Evolutionary conservation across 92 coral and sea anemone species (phyloP).

Genomic region (Paragorgia papillata): DNA sequence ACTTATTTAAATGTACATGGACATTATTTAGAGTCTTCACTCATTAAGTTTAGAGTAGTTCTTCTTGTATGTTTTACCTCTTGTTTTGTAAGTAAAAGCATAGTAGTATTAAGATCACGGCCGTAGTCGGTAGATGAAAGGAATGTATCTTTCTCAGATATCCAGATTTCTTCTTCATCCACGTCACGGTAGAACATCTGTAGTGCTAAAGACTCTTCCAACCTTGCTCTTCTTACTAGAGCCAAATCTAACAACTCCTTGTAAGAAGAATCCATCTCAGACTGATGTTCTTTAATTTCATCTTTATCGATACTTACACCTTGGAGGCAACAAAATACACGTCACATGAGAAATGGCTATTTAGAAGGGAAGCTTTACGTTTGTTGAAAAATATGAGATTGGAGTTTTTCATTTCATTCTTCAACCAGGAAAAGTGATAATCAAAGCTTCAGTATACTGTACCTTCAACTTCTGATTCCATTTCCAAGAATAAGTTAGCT

Average conservation of each 20-base stretch:
- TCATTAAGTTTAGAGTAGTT: too few relatives aligned
- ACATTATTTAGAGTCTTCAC: too few relatives aligned
- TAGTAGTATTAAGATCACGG: conserved; percentile 91
- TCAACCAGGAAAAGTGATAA: too few relatives aligned
- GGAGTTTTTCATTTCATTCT: too few relatives aligned
- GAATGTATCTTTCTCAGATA: conserved; percentile 87
- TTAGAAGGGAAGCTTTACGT: too few relatives aligned
- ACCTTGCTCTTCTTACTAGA: conserved; percentile 88
- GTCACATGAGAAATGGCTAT: too few relatives aligned
- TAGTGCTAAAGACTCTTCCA: conserved; percentile 92
- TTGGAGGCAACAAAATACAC: too few relatives aligned
- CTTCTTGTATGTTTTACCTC: too few relatives aligned
- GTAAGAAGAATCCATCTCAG: conserved; percentile 92
- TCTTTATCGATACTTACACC: conserved; percentile 91
- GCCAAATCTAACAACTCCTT: conserved; percentile 90
- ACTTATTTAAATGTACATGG: too few relatives aligned
- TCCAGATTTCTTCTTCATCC: conserved; percentile 99
- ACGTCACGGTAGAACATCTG: conserved; percentile 98
- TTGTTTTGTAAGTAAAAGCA: conserved; percentile 83
- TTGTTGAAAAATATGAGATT: too few relatives aligned
- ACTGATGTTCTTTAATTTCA: conserved; percentile 96
- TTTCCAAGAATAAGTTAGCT: conserved; percentile 84
- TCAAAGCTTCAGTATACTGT: too few relatives aligned
- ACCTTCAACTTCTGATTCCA: conserved; percentile 89
- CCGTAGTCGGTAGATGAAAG: conserved; percentile 97